Conservation (phyloP, 2,113 vertebrate genomes). For the Myotis lucifugus region DNA sequence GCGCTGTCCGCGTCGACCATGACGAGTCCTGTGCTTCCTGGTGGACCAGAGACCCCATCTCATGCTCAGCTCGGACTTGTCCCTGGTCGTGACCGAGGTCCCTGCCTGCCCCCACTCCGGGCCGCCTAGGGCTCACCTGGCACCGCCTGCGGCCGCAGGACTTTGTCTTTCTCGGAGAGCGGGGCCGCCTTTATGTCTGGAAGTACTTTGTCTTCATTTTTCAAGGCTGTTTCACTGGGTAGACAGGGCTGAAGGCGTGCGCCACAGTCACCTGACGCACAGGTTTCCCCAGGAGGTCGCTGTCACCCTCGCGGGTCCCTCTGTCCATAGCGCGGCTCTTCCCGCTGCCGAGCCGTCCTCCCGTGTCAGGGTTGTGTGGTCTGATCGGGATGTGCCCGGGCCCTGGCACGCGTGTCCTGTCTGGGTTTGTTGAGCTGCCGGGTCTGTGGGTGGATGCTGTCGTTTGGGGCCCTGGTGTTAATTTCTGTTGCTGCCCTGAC, state of each 20-base stretch:
- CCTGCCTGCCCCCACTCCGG: not conserved
- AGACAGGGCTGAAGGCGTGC: not conserved
- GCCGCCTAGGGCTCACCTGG: no score
- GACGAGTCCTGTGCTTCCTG: not conserved
- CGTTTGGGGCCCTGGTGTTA: not conserved
- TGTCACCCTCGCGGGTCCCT: not conserved
- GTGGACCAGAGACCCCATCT: not conserved
- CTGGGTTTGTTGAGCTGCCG: not conserved
- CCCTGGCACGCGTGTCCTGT: not conserved
- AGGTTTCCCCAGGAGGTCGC: not conserved
- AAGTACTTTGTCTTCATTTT: not conserved
- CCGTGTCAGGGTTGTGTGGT: accelerated
- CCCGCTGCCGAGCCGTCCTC: not conserved
- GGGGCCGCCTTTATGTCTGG: not conserved
- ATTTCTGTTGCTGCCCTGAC: not conserved
- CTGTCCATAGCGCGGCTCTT: accelerated
- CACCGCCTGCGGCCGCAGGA: no score
- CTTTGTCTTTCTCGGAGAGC: no score
- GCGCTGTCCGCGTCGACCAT: not conserved
- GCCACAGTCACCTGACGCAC: accelerated
- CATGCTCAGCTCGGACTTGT: not conserved
- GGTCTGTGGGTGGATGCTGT: not conserved
- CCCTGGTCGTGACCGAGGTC: not conserved
- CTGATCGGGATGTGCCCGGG: not conserved
- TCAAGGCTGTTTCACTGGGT: not conserved